phyloP scores from a whole-genome alignment of 2,113 vertebrate species.

The Pedetes capensis region DNA sequence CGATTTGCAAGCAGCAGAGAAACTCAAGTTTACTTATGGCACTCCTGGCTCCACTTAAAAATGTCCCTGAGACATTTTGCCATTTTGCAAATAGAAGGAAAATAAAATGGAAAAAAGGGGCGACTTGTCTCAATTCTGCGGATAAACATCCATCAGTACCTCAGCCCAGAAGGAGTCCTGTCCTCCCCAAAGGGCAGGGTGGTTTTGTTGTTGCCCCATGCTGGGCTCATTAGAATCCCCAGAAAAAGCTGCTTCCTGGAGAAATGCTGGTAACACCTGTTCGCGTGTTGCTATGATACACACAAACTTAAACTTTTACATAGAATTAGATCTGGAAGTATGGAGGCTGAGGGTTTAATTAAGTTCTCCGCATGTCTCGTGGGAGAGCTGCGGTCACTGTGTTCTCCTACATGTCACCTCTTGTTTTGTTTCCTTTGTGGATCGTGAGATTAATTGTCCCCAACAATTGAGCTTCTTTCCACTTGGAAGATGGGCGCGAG shows the following conservation, averaged over 20 bases:
- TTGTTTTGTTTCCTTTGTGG: not conserved
- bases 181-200: not conserved
- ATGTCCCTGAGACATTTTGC: not conserved
- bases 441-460: not conserved
- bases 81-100: not conserved
- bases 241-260: not conserved
- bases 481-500: not conserved
- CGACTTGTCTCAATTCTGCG: not conserved
- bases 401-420: not conserved
- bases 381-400: not conserved
- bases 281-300: not conserved
- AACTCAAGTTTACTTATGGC: not conserved
- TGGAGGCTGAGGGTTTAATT: not conserved
- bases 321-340: not conserved
- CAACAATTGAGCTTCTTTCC: not conserved
- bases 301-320: not conserved
- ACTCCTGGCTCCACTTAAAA: not conserved
- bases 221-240: not conserved
- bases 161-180: accelerated
- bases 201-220: not conserved
- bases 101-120: not conserved
- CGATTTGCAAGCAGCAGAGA: not conserved
- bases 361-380: not conserved
- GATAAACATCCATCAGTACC: not conserved
- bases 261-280: not conserved